Conservation (phyloP, 1,140 invertebrate genomes). For the Drosophila prosaltans region DNA sequence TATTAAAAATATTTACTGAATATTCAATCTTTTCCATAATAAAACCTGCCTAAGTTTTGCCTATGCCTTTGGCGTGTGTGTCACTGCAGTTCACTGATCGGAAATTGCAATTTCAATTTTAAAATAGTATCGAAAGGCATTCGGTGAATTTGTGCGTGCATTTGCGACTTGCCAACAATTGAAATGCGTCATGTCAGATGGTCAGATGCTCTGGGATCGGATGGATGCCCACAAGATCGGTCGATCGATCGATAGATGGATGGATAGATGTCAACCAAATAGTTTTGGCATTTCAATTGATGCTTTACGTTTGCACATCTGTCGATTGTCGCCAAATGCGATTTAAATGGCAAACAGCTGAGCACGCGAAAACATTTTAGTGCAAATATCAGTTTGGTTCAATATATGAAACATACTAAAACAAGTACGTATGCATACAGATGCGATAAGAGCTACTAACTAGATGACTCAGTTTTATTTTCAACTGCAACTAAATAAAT, state of each 20-base stretch:
- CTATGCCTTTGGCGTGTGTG: neutral
- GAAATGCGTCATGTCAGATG: slow-evolving; percentile 51
- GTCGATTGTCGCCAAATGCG: slow-evolving; percentile 46
- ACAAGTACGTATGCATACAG: neutral
- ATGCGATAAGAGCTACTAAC: neutral
- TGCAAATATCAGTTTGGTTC: slow-evolving; percentile 31
- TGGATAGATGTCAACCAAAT: slow-evolving; percentile 34
- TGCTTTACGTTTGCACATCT: slow-evolving; percentile 56
- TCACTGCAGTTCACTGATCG: slow-evolving; percentile 46
- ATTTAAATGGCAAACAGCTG: slow-evolving; percentile 65
- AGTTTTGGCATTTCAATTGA: slow-evolving; percentile 68
- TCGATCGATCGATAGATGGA: slow-evolving; percentile 1
- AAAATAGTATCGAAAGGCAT: slow-evolving; percentile 60
- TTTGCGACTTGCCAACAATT: slow-evolving; percentile 56
- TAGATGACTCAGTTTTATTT: neutral
- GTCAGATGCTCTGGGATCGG: slow-evolving; percentile 28
- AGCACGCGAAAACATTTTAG: slow-evolving; percentile 43
- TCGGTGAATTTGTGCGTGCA: slow-evolving; percentile 67
- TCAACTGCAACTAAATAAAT: no score
- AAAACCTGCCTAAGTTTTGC: neutral
- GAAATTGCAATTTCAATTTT: slow-evolving; percentile 34
- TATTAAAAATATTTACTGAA: slow-evolving; percentile 6
- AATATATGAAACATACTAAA: neutral
- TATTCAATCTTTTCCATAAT: slow-evolving; percentile 1
- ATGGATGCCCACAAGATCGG: slow-evolving; percentile 19